Evolutionary conservation across 2,113 vertebrate genomes (phyloP).

Genomic region (Oreochromis aureus): DNA sequence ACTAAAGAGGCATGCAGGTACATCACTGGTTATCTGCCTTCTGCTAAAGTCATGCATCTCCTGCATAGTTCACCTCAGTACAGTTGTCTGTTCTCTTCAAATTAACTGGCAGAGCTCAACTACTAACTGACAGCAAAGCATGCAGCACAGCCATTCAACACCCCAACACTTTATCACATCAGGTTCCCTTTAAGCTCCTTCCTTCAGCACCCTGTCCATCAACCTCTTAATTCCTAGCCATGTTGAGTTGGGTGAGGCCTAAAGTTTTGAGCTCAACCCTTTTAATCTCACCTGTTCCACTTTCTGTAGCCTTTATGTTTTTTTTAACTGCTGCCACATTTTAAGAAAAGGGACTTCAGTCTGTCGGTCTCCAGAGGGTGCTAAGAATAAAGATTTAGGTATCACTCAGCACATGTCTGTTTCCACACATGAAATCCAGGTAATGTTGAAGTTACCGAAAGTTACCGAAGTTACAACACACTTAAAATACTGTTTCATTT

Average conservation of each 20-base stretch:
- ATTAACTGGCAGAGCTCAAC: neutral
- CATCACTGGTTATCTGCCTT: neutral
- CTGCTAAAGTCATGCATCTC: neutral
- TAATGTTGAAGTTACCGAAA: neutral
- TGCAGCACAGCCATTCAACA: neutral
- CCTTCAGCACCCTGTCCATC: neutral
- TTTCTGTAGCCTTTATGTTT: neutral
- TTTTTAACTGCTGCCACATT: neutral
- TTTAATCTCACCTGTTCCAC: neutral
- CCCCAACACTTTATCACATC: conserved; percentile 1
- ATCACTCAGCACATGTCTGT: neutral
- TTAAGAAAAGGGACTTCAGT: neutral
- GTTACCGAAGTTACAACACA: neutral
- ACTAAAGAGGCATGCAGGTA: neutral
- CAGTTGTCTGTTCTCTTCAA: conserved; percentile 16
- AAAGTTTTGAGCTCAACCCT: neutral
- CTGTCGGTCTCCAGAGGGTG: neutral
- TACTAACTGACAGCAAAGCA: conserved; percentile 3
- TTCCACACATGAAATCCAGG: neutral
- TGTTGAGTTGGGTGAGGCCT: neutral
- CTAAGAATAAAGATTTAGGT: neutral
- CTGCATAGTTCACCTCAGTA: neutral
- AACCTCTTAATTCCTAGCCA: neutral
- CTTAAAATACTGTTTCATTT: neutral
- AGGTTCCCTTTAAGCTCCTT: neutral